These are phyloP conservation scores for Trachelus tabidus DNA, from an alignment of 2,888 invertebrate species.

Conservation along the genomic window DNA sequence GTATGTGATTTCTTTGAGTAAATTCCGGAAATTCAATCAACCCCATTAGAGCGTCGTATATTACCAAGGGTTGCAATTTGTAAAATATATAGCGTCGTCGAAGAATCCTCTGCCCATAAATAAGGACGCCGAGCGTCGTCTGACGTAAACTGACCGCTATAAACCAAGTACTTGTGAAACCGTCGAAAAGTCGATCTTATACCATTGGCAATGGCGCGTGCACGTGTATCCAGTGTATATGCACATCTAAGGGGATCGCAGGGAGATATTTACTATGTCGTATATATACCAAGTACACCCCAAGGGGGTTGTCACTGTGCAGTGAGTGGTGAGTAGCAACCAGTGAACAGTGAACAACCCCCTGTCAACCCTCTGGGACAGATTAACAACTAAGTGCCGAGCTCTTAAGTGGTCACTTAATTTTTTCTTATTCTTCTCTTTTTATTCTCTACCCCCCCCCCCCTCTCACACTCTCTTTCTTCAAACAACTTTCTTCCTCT, in stretches of 20 bases:
- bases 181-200: not conserved
- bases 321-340: conserved; percentile 9
- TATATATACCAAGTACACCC: conserved; percentile 37
- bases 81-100: conserved; percentile 38
- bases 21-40: conserved; percentile 42
- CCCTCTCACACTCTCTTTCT: not conserved
- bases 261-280: conserved; percentile 26
- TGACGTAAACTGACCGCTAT: conserved; percentile 46
- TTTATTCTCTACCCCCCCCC: not conserved
- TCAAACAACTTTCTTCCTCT: not conserved
- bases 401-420: conserved; percentile 42
- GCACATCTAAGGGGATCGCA: not conserved
- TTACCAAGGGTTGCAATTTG: conserved; percentile 48
- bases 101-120: conserved; percentile 37
- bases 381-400: conserved; percentile 46
- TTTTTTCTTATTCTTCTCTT: conserved; percentile 19
- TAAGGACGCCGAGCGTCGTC: conserved; percentile 20
- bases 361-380: conserved; percentile 39
- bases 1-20: not conserved
- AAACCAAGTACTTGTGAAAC: not conserved
- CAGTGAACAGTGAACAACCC: conserved; percentile 18
- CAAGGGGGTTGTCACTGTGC: conserved; percentile 28
- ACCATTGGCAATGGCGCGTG: not conserved
- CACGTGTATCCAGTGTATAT: not conserved
- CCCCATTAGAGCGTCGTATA: conserved; percentile 41